These are phyloP conservation scores for Eristalinus sepulchralis DNA, from an alignment of 2,888 invertebrate genomes.

Conservation along the genomic window DNA sequence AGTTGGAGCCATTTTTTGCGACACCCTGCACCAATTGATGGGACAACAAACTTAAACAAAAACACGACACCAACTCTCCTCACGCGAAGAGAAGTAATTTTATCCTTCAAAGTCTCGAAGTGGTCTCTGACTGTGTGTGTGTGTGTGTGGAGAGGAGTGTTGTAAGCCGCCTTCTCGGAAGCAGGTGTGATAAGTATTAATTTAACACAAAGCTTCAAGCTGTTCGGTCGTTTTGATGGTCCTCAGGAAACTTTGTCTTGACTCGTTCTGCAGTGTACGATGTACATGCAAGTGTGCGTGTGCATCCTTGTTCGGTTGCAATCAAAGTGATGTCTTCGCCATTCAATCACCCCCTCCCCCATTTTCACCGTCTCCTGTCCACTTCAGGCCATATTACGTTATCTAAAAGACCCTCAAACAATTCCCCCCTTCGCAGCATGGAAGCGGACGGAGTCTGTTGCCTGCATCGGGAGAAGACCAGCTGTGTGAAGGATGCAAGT, in stretches of 20 bases:
- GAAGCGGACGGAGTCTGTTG: not conserved
- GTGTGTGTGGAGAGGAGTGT: not conserved
- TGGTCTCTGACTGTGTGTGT: not conserved
- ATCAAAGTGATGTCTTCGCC: constrained; percentile 41
- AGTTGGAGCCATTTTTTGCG: not conserved
- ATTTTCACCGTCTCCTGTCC: not conserved
- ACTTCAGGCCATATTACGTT: not conserved
- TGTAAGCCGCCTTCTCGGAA: not conserved
- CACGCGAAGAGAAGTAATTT: not conserved
- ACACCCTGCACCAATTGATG: not conserved
- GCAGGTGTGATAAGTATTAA: constrained; percentile 65
- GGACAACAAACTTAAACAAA: not conserved
- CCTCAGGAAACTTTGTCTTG: constrained; percentile 45
- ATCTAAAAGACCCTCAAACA: constrained; percentile 6
- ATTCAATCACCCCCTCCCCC: constrained; percentile 5
- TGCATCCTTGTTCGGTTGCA: constrained; percentile 42
- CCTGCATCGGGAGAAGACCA: not conserved
- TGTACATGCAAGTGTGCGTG: not conserved
- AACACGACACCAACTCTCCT: not conserved
- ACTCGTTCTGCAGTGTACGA: not conserved
- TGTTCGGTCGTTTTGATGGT: constrained; percentile 39
- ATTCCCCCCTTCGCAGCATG: constrained; percentile 1
- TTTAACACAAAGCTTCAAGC: constrained; percentile 45
- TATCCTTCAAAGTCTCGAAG: not conserved
- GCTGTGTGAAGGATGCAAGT: constrained; percentile 9